Conservation (phyloP, 2,797 vertebrate species). For the Sebastes umbrosus region DNA sequence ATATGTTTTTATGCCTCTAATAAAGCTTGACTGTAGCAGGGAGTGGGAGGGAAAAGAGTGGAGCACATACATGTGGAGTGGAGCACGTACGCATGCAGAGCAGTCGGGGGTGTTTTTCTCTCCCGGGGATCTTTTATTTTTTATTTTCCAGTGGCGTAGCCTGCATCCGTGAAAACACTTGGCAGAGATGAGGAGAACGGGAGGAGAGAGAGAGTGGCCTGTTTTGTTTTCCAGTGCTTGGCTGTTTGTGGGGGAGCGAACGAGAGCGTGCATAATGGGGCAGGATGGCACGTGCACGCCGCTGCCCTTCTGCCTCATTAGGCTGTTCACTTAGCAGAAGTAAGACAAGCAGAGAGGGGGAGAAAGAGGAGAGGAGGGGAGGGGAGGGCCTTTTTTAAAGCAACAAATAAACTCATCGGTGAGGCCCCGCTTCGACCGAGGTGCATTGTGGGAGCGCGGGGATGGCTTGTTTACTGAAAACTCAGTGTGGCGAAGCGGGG, state of each 20-base stretch:
- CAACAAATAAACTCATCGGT: constrained; percentile 47
- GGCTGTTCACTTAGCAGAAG: constrained; percentile 69
- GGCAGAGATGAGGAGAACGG: constrained; percentile 24
- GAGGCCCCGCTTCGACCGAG: constrained; percentile 16
- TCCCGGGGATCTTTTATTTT: constrained; percentile 16
- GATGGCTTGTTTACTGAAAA: constrained; percentile 51
- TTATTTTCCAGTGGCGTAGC: constrained; percentile 25
- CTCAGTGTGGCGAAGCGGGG: neutral
- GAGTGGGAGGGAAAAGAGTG: neutral
- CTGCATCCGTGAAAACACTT: constrained; percentile 41
- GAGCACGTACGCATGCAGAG: constrained; percentile 55
- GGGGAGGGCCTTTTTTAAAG: constrained; percentile 44
- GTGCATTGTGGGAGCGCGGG: constrained; percentile 48
- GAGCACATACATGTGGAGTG: constrained; percentile 57
- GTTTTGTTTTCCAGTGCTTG: constrained; percentile 58
- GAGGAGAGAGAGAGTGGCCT: constrained; percentile 5
- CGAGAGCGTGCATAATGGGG: constrained; percentile 56
- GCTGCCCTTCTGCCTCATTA: constrained; percentile 74
- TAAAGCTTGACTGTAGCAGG: constrained; percentile 11
- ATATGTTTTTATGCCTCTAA: constrained; percentile 25
- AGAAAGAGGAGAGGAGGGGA: constrained; percentile 5
- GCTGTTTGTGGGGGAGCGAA: constrained; percentile 45
- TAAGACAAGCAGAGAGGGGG: constrained; percentile 54
- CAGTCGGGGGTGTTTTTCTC: neutral
- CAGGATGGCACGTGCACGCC: constrained; percentile 66